Evolutionary conservation across 2,888 invertebrate genomes (phyloP).

Genomic region (Kuschelorhynchus macadamiae): DNA sequence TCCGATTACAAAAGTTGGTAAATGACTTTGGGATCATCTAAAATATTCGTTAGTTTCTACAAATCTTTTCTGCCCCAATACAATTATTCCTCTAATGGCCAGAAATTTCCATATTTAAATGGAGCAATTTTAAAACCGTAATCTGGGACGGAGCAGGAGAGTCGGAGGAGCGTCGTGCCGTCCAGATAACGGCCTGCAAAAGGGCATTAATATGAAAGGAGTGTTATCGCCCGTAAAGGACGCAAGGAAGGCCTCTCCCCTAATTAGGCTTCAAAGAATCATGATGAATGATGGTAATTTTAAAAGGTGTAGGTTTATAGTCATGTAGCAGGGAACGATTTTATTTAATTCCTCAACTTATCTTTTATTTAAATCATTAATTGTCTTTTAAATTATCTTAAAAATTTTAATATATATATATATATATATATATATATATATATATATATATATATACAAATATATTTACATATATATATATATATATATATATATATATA

Average conservation of each 20-base stretch:
- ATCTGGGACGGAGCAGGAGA: constrained; percentile 50
- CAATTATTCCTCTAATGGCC: constrained; percentile 38
- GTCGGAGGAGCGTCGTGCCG: constrained; percentile 32
- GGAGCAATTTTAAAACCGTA: constrained; percentile 60
- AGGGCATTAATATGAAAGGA: constrained; percentile 42
- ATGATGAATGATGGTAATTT: constrained; percentile 35
- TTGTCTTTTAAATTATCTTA: too few relatives aligned
- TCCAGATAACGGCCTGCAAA: constrained; percentile 39
- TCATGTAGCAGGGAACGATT: background rate
- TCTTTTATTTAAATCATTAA: too few relatives aligned
- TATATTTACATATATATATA: too few relatives aligned
- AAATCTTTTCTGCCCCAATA: constrained; percentile 27
- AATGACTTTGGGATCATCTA: constrained; percentile 17
- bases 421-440: too few relatives aligned
- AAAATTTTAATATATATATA: too few relatives aligned
- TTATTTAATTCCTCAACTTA: too few relatives aligned
- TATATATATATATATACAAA: too few relatives aligned
- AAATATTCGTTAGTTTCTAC: constrained; percentile 24
- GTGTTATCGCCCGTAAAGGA: constrained; percentile 40
- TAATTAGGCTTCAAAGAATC: constrained; percentile 37
- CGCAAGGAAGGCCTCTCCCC: constrained; percentile 13
- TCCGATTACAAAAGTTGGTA: too few relatives aligned
- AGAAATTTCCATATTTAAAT: constrained; percentile 61
- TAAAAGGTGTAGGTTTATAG: constrained; percentile 20
- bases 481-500: too few relatives aligned